phyloP scores from a whole-genome alignment of 1,140 invertebrate species.

The Atta texana region DNA sequence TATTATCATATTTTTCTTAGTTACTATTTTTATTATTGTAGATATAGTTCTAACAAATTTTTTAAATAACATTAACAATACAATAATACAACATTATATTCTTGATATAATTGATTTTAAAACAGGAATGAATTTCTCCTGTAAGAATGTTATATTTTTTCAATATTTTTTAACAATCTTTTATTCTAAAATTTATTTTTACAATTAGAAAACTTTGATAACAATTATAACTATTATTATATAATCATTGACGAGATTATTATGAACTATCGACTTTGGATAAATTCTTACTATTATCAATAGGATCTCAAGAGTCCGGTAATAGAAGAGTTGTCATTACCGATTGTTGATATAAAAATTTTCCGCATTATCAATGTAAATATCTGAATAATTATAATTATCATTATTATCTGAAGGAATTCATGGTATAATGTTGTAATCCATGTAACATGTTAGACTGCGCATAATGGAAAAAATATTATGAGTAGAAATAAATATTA shows the following conservation, averaged over 20 bases:
- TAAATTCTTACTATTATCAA: neutral
- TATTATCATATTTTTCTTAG: neutral
- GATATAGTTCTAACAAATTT: neutral
- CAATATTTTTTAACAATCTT: neutral
- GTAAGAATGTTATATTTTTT: slow-evolving; percentile 4
- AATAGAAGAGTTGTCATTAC: neutral
- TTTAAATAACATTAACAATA: neutral
- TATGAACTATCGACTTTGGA: neutral
- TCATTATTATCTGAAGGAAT: no score
- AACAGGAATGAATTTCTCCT: neutral
- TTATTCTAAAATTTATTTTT: neutral
- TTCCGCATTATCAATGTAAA: neutral
- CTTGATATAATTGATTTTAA: neutral
- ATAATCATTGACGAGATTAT: neutral
- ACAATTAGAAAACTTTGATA: neutral
- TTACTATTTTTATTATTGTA: neutral
- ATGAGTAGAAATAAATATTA: no score
- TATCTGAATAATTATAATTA: neutral
- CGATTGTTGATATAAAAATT: neutral
- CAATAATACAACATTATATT: neutral
- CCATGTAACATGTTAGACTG: no score
- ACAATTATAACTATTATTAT: neutral
- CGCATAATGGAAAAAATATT: no score
- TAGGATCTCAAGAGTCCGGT: neutral
- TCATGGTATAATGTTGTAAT: no score